phyloP scores from a whole-genome alignment of 2,888 invertebrate species.

The Vanessa cardui region DNA sequence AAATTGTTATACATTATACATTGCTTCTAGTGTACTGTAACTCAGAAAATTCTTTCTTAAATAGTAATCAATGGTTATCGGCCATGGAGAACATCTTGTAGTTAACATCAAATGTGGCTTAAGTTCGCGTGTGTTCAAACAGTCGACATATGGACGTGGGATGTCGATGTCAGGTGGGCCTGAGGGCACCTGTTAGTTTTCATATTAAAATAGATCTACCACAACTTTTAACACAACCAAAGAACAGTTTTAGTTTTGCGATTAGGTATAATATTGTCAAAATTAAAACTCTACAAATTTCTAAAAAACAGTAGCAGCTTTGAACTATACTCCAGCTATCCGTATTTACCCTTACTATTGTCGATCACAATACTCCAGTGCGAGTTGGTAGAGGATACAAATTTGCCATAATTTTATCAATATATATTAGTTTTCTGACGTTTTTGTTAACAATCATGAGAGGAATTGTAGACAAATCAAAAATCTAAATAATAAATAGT shows the following conservation, averaged over 20 bases:
- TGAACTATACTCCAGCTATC: too few relatives aligned
- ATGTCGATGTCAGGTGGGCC: conserved; percentile 78
- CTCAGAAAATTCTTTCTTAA: neutral
- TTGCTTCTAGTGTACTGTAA: neutral
- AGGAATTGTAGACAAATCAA: too few relatives aligned
- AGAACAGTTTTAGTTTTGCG: neutral
- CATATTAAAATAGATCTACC: conserved; percentile 2
- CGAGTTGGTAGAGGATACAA: too few relatives aligned
- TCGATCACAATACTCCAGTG: too few relatives aligned
- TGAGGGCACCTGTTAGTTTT: conserved; percentile 62
- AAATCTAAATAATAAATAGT: too few relatives aligned
- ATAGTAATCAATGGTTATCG: conserved; percentile 5
- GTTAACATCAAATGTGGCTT: conserved; percentile 35
- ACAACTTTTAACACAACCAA: neutral
- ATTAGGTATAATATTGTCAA: neutral
- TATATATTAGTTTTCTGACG: too few relatives aligned
- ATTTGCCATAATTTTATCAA: too few relatives aligned
- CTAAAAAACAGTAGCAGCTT: too few relatives aligned
- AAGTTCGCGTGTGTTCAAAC: conserved; percentile 60
- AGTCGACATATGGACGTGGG: conserved; percentile 73
- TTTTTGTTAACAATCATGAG: too few relatives aligned
- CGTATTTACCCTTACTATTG: too few relatives aligned
- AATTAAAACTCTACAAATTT: neutral
- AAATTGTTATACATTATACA: conserved; percentile 1
- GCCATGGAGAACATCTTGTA: neutral